Conservation (phyloP, 2,797 vertebrate genomes). For the Gobio occitaniae region DNA sequence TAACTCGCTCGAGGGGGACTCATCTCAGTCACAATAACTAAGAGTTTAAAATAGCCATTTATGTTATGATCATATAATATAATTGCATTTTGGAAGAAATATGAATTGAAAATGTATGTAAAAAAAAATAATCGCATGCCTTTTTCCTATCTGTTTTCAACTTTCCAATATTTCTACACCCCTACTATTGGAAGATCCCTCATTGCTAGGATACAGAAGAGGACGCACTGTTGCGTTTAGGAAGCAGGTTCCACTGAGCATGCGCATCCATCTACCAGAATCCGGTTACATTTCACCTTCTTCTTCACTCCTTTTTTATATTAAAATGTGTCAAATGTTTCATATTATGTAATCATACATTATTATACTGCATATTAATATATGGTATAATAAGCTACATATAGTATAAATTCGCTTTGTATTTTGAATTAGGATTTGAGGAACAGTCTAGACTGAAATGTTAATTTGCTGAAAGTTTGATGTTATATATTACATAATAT, state of each 20-base stretch:
- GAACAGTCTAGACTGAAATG: neutral
- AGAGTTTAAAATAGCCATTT: neutral
- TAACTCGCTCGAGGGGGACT: neutral
- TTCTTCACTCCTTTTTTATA: neutral
- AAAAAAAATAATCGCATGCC: fast-evolving
- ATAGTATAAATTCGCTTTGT: neutral
- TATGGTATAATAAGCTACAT: neutral
- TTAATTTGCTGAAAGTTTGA: neutral
- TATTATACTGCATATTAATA: neutral
- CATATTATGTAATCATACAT: neutral
- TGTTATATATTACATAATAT: neutral
- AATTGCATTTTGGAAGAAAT: fast-evolving
- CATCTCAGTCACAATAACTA: neutral
- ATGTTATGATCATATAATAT: neutral
- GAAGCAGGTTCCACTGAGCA: slow-evolving; percentile 18
- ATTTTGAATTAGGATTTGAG: neutral
- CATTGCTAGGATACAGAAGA: slow-evolving; percentile 72
- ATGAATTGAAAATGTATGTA: fast-evolving
- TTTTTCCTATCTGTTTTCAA: neutral
- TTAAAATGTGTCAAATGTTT: neutral
- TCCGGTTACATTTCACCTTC: neutral
- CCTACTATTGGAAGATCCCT: slow-evolving; percentile 60
- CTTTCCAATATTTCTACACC: neutral
- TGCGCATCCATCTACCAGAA: neutral
- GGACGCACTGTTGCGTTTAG: slow-evolving; percentile 51